phyloP scores from a whole-genome alignment of 2,888 invertebrate species.

The Acanthosepion pharaonis region DNA sequence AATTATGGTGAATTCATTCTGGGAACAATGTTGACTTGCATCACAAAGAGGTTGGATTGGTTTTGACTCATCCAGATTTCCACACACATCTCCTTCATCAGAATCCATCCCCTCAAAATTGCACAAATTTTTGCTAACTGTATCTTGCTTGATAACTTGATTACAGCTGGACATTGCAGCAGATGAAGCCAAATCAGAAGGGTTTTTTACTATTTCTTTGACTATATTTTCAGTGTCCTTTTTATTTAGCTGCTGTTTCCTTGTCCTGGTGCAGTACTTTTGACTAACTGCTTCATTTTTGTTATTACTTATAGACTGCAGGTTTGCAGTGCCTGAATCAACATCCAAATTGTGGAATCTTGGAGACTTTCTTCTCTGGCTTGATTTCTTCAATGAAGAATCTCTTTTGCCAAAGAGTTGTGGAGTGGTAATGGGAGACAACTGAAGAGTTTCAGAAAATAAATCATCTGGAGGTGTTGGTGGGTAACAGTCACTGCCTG shows the following conservation, averaged over 20 bases:
- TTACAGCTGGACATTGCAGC: background rate
- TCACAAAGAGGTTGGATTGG: background rate
- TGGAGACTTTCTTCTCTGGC: background rate
- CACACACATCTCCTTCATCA: background rate
- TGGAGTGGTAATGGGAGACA: background rate
- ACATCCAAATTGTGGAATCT: background rate
- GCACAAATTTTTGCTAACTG: background rate
- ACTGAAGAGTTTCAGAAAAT: slow-evolving; percentile 5
- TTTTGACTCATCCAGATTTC: background rate
- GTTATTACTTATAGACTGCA: background rate
- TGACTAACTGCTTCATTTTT: background rate
- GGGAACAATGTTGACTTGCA: slow-evolving; percentile 50
- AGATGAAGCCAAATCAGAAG: background rate
- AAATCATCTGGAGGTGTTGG: slow-evolving; percentile 70
- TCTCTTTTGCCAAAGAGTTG: background rate
- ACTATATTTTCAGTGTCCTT: background rate
- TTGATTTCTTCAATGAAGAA: background rate
- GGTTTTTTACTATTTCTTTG: background rate
- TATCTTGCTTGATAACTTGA: background rate
- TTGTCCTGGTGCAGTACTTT: background rate
- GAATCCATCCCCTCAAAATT: background rate
- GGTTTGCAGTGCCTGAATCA: background rate
- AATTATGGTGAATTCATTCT: slow-evolving; percentile 70
- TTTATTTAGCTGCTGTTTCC: background rate
- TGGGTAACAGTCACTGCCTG: slow-evolving; percentile 68